Evolutionary conservation across 2,888 invertebrate genomes (phyloP), one percentile per base, ranked within the genome.

Genomic region (Aspidiotus destructor): DNA sequence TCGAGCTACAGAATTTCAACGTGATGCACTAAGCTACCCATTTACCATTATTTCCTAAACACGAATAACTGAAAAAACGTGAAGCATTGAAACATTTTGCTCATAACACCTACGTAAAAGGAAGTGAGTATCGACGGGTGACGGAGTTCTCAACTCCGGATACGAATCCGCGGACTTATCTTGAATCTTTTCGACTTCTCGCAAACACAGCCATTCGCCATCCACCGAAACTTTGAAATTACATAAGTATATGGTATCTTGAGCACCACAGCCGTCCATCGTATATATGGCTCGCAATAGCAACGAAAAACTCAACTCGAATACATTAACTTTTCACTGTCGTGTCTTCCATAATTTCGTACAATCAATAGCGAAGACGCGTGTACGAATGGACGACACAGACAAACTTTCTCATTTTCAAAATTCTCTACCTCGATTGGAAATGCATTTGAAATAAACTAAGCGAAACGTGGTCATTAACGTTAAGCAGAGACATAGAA

Each of bases 191-290:
- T 93, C 91, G 70, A 96, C 81, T 78, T 96, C 95, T 77, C 93
- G 91, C 69, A 96, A 81, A 77, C 96, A 96, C 70, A 96, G 82
- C 96, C 96, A 96, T 78, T 96, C 96, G 70, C 96, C 96, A 76
- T 96, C 95, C 57, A 96, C 96, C 64, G 94, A 94, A 8, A 96
- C 96, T 70, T 96, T 88, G 79, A 96, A 96, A 79, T 96, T 96
- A 81, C 96, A 96, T 78, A 96, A 80, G 80, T 96, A 96, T 75
- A 96, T 69, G 8, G 69, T 69, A 69, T 69, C 69, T 44, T 69
- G 69, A 11, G 69, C 69, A 15, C 62, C 57, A 41, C 62, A 42
- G 13, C 67, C 52, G 9, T 67, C 67, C 67, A 67, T 67, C 7
- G 10, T 58, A 48, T 48, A 28, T 54, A 54, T 7, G 8, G 17